A percentile compares a stretch with the other conserved stretches of the same genome.
Evolutionary conservation across 1,140 invertebrate species (phyloP).

Genomic region (Protaetia brevitarsis): DNA sequence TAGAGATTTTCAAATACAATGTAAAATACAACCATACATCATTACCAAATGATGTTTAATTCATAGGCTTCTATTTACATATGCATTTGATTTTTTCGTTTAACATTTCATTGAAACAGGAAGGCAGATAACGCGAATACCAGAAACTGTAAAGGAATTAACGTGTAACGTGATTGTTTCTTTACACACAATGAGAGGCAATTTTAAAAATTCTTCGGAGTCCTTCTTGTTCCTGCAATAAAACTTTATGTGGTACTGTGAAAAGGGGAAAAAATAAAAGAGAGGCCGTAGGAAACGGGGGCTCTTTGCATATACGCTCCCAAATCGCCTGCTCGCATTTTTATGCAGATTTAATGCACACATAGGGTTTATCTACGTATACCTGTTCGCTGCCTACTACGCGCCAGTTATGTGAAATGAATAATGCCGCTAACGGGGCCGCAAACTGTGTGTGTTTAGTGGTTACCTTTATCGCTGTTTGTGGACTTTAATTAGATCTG

Average conservation of each 20-base stretch:
- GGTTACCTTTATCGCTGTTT: too few relatives aligned
- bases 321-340: slow-evolving; percentile 10
- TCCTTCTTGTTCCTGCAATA: slow-evolving; percentile 6
- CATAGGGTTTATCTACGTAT: slow-evolving; percentile 8
- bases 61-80: background rate
- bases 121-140: slow-evolving; percentile 29
- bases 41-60: background rate
- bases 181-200: slow-evolving; percentile 3
- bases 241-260: slow-evolving; percentile 13
- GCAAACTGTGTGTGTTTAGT: background rate
- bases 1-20: background rate
- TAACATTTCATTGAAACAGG: slow-evolving; percentile 27
- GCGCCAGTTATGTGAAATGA: background rate
- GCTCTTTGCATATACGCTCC: slow-evolving; percentile 2
- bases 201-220: slow-evolving; percentile 3
- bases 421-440: background rate
- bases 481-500: too few relatives aligned
- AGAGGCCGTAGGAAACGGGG: too few relatives aligned
- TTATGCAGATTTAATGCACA: slow-evolving; percentile 11
- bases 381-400: slow-evolving; percentile 7
- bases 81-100: slow-evolving; percentile 3
- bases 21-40: background rate
- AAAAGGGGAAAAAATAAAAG: slow-evolving; percentile 4
- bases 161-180: slow-evolving; percentile 15
- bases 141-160: slow-evolving; percentile 4